A percentile compares a stretch with the other conserved stretches of the same genome.
These are phyloP conservation scores for Dasysyrphus albostriatus DNA, from an alignment of 2,888 invertebrate genomes.

Conservation along the genomic window DNA sequence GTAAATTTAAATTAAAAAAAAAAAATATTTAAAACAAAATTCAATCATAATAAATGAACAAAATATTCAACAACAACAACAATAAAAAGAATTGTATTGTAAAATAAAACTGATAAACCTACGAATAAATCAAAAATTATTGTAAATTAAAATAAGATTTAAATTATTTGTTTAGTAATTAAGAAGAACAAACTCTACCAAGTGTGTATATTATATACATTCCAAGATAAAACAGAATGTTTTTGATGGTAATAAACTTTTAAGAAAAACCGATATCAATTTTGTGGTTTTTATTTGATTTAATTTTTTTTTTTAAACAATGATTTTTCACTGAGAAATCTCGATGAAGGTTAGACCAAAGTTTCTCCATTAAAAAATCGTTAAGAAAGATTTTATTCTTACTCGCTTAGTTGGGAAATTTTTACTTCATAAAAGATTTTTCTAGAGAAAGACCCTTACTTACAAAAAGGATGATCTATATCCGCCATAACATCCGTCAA, in stretches of 20 bases:
- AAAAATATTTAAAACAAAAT: neutral
- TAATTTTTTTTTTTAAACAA: too few relatives aligned
- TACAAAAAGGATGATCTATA: too few relatives aligned
- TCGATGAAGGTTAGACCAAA: too few relatives aligned
- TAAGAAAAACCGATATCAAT: conserved; percentile 29
- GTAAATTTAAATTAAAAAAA: conserved; percentile 7
- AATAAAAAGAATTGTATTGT: conserved; percentile 17
- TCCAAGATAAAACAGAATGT: conserved; percentile 38
- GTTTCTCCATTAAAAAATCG: too few relatives aligned
- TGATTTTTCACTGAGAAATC: too few relatives aligned
- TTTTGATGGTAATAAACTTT: conserved; percentile 60
- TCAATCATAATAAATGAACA: neutral
- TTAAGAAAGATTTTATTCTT: too few relatives aligned
- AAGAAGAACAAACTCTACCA: conserved; percentile 37
- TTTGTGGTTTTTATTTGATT: neutral
- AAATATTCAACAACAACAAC: conserved; percentile 9
- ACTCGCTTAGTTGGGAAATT: too few relatives aligned
- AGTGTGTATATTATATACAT: conserved; percentile 39
- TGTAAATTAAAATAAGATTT: conserved; percentile 48
- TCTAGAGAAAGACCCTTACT: too few relatives aligned
- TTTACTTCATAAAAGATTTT: too few relatives aligned
- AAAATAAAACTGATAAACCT: conserved; percentile 11
- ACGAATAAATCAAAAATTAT: conserved; percentile 28
- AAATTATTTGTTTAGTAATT: conserved; percentile 67
- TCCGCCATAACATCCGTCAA: too few relatives aligned